phyloP scores from a whole-genome alignment of 1,140 invertebrate genomes.

The Platorchestia sp. region DNA sequence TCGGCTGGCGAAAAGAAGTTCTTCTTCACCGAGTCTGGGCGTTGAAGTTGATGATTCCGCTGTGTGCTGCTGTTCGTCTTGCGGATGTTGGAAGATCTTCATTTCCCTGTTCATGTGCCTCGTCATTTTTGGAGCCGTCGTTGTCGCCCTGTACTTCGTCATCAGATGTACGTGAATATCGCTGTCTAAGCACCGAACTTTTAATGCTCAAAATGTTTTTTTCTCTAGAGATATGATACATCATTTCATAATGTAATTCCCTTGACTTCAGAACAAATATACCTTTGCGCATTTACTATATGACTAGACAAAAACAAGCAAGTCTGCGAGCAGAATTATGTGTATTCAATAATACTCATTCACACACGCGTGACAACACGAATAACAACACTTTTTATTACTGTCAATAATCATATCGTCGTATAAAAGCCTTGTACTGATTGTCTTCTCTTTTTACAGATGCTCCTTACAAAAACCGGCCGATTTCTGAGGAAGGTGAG shows the following conservation, averaged over 20 bases:
- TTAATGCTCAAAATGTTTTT: not conserved
- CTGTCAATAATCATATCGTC: not conserved
- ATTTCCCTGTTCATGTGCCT: constrained; percentile 64
- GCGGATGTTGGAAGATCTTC: constrained; percentile 64
- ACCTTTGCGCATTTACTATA: too few relatives aligned
- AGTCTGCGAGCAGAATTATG: not conserved
- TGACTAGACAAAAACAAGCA: not conserved
- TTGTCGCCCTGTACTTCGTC: constrained; percentile 76
- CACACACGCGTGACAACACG: not conserved
- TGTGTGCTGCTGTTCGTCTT: constrained; percentile 58
- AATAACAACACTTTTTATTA: not conserved
- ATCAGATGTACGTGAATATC: constrained; percentile 75
- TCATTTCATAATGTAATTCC: too few relatives aligned
- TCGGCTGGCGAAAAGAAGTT: constrained; percentile 44
- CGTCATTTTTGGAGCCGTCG: constrained; percentile 72
- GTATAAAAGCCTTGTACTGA: not conserved
- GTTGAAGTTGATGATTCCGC: not conserved
- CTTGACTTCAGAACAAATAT: too few relatives aligned
- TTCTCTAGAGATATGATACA: too few relatives aligned
- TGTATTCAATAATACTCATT: not conserved
- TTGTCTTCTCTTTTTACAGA: constrained; percentile 71
- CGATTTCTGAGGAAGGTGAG: constrained; percentile 74
- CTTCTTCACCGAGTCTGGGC: constrained; percentile 10
- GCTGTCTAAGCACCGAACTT: not conserved
- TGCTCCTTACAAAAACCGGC: constrained; percentile 74